phyloP scores from a whole-genome alignment of 2,797 vertebrate genomes.

The Hypotaenidia philippensis region DNA sequence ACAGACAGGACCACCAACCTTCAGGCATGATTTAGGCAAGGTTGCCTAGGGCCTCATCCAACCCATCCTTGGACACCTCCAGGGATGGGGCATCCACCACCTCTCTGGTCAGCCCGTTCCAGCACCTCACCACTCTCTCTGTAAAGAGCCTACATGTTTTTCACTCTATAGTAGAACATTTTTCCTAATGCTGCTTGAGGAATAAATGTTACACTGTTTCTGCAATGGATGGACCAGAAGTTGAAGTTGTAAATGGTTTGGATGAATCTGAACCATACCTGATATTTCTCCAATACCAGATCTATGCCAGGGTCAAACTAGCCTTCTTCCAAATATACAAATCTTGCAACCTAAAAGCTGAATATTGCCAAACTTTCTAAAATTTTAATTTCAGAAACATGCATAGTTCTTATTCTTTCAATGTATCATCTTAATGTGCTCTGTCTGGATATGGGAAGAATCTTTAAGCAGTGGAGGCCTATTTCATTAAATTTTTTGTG shows the following conservation, averaged over 20 bases:
- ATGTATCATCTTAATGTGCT: neutral
- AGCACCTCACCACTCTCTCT: no score
- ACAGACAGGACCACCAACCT: no score
- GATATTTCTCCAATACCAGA: neutral
- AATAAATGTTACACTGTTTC: neutral
- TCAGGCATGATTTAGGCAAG: no score
- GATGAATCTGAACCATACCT: neutral
- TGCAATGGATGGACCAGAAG: neutral
- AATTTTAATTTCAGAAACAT: neutral
- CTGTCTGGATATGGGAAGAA: neutral
- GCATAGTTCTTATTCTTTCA: neutral
- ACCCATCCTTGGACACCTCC: no score
- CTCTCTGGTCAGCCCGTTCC: no score
- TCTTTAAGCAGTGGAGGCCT: neutral
- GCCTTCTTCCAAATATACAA: neutral
- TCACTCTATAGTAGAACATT: neutral
- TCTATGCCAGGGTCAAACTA: neutral
- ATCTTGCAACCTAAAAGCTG: neutral
- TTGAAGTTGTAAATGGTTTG: neutral
- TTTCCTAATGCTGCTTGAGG: neutral
- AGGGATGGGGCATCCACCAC: no score
- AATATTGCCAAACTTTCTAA: neutral
- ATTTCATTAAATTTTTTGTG: neutral
- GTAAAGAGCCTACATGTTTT: neutral
- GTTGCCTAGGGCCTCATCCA: no score